Evolutionary conservation across 2,113 vertebrate species (phyloP).

Genomic region (Sphaerodactylus townsendi): DNA sequence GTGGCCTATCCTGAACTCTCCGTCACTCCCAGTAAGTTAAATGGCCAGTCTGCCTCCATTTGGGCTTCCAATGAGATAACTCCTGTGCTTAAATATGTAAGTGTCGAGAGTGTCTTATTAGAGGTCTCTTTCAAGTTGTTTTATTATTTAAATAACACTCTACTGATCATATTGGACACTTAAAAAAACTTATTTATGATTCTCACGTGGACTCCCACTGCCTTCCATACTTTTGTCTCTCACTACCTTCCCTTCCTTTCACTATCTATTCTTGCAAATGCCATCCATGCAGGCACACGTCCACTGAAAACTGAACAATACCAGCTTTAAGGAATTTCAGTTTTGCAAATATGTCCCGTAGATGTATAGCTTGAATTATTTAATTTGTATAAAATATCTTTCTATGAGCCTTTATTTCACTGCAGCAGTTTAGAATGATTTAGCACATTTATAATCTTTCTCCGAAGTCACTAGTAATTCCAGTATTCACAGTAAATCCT

Average conservation of each 20-base stretch:
- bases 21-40: too few relatives aligned
- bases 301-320: neutral
- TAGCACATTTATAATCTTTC: conserved; percentile 62
- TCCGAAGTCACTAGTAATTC: conserved; percentile 57
- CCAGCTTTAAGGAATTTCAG: conserved; percentile 24
- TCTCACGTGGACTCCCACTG: neutral
- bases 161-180: neutral
- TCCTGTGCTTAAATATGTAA: neutral
- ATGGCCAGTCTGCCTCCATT: too few relatives aligned
- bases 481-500: conserved; percentile 60
- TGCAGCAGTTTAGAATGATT: conserved; percentile 63
- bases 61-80: neutral
- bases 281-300: neutral
- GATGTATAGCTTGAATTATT: conserved; percentile 35
- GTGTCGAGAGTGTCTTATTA: neutral
- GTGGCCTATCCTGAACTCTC: too few relatives aligned
- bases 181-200: neutral
- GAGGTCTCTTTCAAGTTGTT: neutral
- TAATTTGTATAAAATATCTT: conserved; percentile 68
- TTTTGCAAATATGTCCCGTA: conserved; percentile 26
- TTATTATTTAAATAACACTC: neutral
- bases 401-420: conserved; percentile 64
- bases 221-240: neutral
- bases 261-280: neutral
- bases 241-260: neutral